Base-by-base conservation (phyloP, 2,888 invertebrate species). In the Hirtodrosophila trivittata region DNA sequence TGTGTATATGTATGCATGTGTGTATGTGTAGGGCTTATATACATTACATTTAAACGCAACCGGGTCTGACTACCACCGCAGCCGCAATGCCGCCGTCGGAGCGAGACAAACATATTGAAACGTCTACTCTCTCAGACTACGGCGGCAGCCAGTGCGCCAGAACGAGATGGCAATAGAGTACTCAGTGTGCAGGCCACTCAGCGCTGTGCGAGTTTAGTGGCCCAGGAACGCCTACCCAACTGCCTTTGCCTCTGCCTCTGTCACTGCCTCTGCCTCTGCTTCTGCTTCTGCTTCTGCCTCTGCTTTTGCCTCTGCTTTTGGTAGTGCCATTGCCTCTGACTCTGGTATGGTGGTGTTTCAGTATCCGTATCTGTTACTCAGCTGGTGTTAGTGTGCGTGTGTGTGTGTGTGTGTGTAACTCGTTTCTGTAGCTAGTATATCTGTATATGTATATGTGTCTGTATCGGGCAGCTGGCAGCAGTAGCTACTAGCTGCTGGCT, bases 21-120 rank as follows among this genome's bases (percentile, higher is more conserved):
- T 52, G 43, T 50, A 56, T 57, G 59, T 64, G 59, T 45, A 68
- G 66, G 75, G 78, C 86, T 85, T 80, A 80, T 80, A 82, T 80
- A 80, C 80, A 85, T 85, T 82, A 78, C 80, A 87, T 87, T 80
- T 80, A 87, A 80, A 80, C 83, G 84, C 65, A 64, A 64, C 85
- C 86, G 55, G 62, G 60, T 50, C 72, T 54, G 59, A 81, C 76
- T 84, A 83, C 80, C 78, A 83, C 80, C 83, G 71, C 65, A 63
- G 65, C 64, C 59, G 71, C 67, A 66, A 74, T 72, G 71, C 64
- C 64, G 69, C 58, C 66, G 75, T 39, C 56, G 32, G 21, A 74
- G 59, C 46, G 59, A 63, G 57, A 67, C 32, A 30, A 16, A n/a
- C 10, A 8, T 8, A 37, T 18, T 1, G 18, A n/a, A 26, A n/a